Conservation (phyloP, 2,888 invertebrate species). For the Anticlea derivata region DNA sequence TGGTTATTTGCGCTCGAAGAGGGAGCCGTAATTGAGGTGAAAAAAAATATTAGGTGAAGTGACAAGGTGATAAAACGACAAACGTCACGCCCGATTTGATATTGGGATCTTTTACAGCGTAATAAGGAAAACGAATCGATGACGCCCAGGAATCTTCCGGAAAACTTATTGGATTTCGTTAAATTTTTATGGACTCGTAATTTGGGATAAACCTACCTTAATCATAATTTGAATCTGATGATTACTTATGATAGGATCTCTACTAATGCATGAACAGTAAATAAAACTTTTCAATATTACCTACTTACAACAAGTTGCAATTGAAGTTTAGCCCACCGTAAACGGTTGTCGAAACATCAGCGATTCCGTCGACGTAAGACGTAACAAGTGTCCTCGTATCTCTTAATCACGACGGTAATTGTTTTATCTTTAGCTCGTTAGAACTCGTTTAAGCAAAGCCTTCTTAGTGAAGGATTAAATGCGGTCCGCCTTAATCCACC, state of each 20-base stretch:
- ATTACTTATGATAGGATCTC: too few relatives aligned
- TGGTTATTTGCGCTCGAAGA: conserved; percentile 67
- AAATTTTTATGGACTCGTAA: conserved; percentile 41
- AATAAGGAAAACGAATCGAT: conserved; percentile 60
- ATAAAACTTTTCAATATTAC: too few relatives aligned
- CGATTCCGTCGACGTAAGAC: conserved; percentile 62
- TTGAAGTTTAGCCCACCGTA: background rate
- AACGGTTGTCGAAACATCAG: conserved; percentile 48
- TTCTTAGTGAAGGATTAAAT: conserved; percentile 84
- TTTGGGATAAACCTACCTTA: conserved; percentile 1
- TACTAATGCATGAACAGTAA: too few relatives aligned
- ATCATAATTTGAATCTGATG: conserved; percentile 14
- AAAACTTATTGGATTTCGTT: conserved; percentile 57
- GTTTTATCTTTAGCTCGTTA: conserved; percentile 84
- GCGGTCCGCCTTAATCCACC: conserved; percentile 82
- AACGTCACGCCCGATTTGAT: conserved; percentile 73
- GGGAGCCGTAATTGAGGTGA: conserved; percentile 70
- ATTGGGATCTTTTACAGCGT: conserved; percentile 71
- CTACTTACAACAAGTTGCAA: background rate
- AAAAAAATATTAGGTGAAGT: conserved; percentile 71
- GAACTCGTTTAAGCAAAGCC: conserved; percentile 84
- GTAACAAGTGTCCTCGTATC: conserved; percentile 83
- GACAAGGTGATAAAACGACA: conserved; percentile 78
- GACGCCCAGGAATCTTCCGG: conserved; percentile 47
- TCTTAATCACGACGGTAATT: conserved; percentile 83